Evolutionary conservation across 2,113 vertebrate genomes (phyloP), one percentile per base, ranked within the genome.

Genomic region (Chaetodon auriga): DNA sequence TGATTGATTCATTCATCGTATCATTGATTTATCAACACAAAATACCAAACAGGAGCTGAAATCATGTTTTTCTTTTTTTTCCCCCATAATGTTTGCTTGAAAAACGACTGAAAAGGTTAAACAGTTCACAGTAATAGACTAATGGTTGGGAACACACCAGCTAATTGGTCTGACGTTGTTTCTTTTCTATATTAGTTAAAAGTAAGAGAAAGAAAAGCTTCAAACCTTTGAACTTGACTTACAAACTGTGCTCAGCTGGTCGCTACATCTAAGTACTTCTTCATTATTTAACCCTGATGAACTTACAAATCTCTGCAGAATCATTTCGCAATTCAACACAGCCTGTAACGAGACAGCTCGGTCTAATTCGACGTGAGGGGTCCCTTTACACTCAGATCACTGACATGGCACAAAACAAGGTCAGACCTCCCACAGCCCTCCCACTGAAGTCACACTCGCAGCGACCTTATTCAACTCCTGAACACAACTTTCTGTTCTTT

Each of bases 361-460:
- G 83, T 86, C 72, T 48, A 30, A 82, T 62, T 75, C 51, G 43
- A 80, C 72, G 62, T 16, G 61, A 49, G 75, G 53, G 64, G 62
- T 72, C 71, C 71, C 75, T 83, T 77, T 53, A 68, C 83, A 65
- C 79, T 89, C 82, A 43, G 53, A 81, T 80, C 68, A 82, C 49
- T 85, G 84, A 87, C 71, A 75, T 51, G 63, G 64, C 68, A 81
- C 80, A 78, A 76, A 75, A 78, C 78, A 86, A 80, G 75, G 91
- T 85, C 87, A 86, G 78, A 63, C 79, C 48, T 84, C 90, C 90
- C 83, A 88, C 87, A 41, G 49, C 18, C 81, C 60, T 80, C 87
- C 87, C 48, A 87, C 92, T 73, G 81, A 70, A 61, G 68, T 43
- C 48, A 8, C 58, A 43, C 48, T 57, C 2, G 12, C 58, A 45